A percentile compares a stretch with the other conserved stretches of the same genome.
These are phyloP conservation scores for Drosophila mayaguana DNA, from an alignment of 2,888 invertebrate genomes.

Conservation along the genomic window DNA sequence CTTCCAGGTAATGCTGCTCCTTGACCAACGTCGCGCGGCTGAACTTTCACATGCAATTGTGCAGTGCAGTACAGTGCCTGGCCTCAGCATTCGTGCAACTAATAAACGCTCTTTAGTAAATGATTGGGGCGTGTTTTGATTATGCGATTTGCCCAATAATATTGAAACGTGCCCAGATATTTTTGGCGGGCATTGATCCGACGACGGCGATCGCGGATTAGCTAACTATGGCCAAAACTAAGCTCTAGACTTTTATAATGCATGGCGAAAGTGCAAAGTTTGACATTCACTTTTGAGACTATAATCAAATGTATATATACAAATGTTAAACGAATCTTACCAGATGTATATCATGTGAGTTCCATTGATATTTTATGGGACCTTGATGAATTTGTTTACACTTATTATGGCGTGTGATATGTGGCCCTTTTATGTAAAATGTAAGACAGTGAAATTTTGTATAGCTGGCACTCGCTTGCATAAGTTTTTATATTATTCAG, in stretches of 20 bases:
- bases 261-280: constrained; percentile 54
- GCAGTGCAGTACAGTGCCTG: not conserved
- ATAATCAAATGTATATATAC: not conserved
- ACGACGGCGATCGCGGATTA: constrained; percentile 37
- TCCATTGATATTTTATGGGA: constrained; percentile 19
- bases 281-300: constrained; percentile 46
- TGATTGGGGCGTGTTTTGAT: constrained; percentile 50
- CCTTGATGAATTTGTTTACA: constrained; percentile 53
- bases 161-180: constrained; percentile 38
- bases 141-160: constrained; percentile 45
- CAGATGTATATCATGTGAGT: constrained; percentile 3
- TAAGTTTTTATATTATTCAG: constrained; percentile 24
- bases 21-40: constrained; percentile 41
- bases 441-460: constrained; percentile 56
- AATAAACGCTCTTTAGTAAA: constrained; percentile 54
- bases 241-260: constrained; percentile 28
- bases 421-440: constrained; percentile 38
- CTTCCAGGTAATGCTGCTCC: constrained; percentile 37
- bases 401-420: constrained; percentile 23
- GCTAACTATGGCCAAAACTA: constrained; percentile 32
- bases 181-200: constrained; percentile 49
- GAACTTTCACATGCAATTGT: constrained; percentile 67
- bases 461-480: constrained; percentile 26
- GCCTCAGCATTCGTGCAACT: constrained; percentile 38
- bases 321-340: not conserved